phyloP scores from a whole-genome alignment of 2,797 vertebrate species.

The Poecilia picta region DNA sequence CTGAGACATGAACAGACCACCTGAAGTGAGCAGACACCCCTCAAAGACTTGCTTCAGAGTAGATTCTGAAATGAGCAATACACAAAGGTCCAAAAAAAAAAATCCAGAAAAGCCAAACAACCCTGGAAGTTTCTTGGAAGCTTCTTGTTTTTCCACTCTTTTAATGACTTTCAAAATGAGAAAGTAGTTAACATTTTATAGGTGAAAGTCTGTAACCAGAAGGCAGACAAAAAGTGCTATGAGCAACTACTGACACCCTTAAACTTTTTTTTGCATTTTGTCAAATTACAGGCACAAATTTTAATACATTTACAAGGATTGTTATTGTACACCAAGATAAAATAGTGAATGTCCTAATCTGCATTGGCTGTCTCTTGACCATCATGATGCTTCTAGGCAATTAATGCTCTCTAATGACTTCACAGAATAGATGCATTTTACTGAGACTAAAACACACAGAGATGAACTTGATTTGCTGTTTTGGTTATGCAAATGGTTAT shows the following conservation, averaged over 20 bases:
- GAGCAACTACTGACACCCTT: background rate
- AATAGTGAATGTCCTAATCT: background rate
- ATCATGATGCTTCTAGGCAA: background rate
- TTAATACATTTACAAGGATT: background rate
- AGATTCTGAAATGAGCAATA: constrained; percentile 56
- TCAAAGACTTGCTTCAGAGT: constrained; percentile 61
- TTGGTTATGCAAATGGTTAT: background rate
- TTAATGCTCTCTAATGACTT: background rate
- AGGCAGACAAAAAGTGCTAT: background rate
- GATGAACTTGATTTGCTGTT: background rate
- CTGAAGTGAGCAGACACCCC: constrained; percentile 70
- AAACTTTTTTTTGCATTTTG: background rate
- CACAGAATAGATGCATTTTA: background rate
- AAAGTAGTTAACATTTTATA: background rate
- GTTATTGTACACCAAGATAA: background rate
- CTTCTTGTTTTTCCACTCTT: background rate
- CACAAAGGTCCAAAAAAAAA: constrained; percentile 36
- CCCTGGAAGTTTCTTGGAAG: constrained; percentile 1
- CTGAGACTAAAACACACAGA: background rate
- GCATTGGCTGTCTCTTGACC: background rate
- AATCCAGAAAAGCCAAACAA: constrained; percentile 32
- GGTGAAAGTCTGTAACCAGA: background rate
- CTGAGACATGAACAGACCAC: constrained; percentile 74
- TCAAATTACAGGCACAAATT: background rate
- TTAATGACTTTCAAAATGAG: background rate